These are phyloP conservation scores for Acanthococcus lagerstroemiae DNA, from an alignment of 2,888 invertebrate species.

Conservation along the genomic window DNA sequence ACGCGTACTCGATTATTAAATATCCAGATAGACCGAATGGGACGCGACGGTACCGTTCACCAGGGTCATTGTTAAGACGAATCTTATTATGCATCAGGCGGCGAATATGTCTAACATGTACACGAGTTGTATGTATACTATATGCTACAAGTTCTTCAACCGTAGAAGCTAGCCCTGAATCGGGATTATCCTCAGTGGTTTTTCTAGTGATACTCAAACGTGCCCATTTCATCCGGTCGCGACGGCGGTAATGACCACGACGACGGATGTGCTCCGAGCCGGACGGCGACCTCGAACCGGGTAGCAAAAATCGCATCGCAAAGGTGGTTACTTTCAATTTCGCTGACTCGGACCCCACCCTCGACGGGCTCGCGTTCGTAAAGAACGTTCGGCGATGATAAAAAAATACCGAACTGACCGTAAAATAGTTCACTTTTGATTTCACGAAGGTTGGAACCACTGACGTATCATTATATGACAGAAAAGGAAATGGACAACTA, in stretches of 20 bases:
- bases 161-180: slow-evolving; percentile 23
- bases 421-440: background rate
- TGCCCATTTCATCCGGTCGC: too few species aligned
- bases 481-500: slow-evolving; percentile 29
- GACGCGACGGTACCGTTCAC: slow-evolving; percentile 11
- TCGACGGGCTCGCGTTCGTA: too few species aligned
- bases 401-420: background rate
- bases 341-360: too few species aligned
- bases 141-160: slow-evolving; percentile 7
- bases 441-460: slow-evolving; percentile 24
- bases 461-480: slow-evolving; percentile 27
- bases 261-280: too few species aligned
- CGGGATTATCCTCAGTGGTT: slow-evolving; percentile 17
- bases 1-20: too few species aligned
- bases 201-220: slow-evolving; percentile 9
- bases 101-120: background rate
- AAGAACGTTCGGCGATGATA: too few species aligned
- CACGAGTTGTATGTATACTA: background rate
- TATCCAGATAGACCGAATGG: too few species aligned
- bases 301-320: too few species aligned
- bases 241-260: too few species aligned
- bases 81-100: slow-evolving; percentile 16
- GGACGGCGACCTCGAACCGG: too few species aligned
- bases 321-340: too few species aligned
- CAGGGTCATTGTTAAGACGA: slow-evolving; percentile 15